Conservation (phyloP, 2,888 invertebrate genomes). For the Bugula neritina region DNA sequence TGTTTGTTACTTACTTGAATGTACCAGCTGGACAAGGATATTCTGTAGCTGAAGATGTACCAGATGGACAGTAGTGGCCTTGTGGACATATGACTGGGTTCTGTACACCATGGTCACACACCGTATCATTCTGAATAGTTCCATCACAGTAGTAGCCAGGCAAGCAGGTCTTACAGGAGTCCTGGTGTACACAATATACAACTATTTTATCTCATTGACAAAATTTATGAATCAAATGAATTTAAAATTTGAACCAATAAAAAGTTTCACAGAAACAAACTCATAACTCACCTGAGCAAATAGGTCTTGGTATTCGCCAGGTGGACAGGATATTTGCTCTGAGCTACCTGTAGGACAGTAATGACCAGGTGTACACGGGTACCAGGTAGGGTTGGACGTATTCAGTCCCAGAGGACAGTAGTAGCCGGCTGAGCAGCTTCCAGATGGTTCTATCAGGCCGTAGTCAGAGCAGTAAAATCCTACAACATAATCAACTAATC, state of each 20-base stretch:
- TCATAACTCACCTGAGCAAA: constrained; percentile 38
- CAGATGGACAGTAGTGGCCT: constrained; percentile 44
- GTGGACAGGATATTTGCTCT: constrained; percentile 36
- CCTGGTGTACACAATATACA: too few species aligned
- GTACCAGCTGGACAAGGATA: constrained; percentile 46
- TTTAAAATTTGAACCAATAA: too few species aligned
- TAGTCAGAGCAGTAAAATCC: constrained; percentile 43
- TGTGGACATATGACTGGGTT: constrained; percentile 42
- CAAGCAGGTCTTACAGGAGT: constrained; percentile 42
- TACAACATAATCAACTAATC: constrained; percentile 31
- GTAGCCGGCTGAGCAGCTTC: constrained; percentile 38
- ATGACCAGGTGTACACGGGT: constrained; percentile 45
- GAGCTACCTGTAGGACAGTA: constrained; percentile 42
- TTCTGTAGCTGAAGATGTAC: constrained; percentile 40
- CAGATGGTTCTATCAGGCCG: constrained; percentile 38
- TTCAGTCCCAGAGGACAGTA: constrained; percentile 46
- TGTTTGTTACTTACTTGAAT: constrained; percentile 33
- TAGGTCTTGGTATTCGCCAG: constrained; percentile 46
- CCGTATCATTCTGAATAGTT: constrained; percentile 43
- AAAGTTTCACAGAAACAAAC: too few species aligned
- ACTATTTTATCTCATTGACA: too few species aligned
- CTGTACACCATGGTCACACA: constrained; percentile 47
- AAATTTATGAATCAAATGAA: too few species aligned
- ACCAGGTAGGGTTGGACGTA: constrained; percentile 37
- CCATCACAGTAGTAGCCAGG: constrained; percentile 48